Percentiles rank a stretch among this genome's conserved stretches.
Conservation (phyloP, 2,888 invertebrate species). For the Stictocephala bisonia region DNA sequence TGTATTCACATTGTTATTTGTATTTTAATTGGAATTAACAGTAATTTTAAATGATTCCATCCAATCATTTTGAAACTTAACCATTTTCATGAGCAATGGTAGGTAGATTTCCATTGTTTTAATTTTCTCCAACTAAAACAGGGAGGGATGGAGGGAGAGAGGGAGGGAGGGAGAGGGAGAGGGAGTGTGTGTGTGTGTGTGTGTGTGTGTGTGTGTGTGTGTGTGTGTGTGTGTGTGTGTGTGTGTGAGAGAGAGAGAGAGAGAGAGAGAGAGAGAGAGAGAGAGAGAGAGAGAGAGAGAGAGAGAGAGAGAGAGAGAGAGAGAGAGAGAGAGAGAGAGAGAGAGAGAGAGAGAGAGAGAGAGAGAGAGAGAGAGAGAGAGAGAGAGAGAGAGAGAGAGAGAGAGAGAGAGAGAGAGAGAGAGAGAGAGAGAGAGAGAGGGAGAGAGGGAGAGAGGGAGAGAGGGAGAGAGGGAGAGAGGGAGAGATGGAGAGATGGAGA, state of each 20-base stretch:
- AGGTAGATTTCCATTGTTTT: too few species aligned
- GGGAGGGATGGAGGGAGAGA: too few species aligned
- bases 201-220: background rate
- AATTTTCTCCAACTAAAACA: too few species aligned
- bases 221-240: background rate
- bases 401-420: background rate
- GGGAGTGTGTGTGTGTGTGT: background rate
- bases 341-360: background rate
- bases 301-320: conserved; percentile 47
- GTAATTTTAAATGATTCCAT: too few species aligned
- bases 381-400: background rate
- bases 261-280: conserved; percentile 49
- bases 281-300: conserved; percentile 43
- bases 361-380: background rate
- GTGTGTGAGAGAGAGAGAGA: background rate
- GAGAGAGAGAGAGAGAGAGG: background rate
- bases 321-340: conserved; percentile 51
- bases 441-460: background rate
- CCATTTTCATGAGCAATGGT: too few species aligned
- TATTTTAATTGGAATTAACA: too few species aligned
- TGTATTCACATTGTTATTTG: too few species aligned
- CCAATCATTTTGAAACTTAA: too few species aligned
- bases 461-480: too few species aligned
- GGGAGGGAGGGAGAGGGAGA: too few species aligned
- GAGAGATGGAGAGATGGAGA: too few species aligned